A percentile compares a stretch with the other conserved stretches of the same genome.
Conservation (phyloP, 1,140 invertebrate species). For the Microplitis demolitor region DNA sequence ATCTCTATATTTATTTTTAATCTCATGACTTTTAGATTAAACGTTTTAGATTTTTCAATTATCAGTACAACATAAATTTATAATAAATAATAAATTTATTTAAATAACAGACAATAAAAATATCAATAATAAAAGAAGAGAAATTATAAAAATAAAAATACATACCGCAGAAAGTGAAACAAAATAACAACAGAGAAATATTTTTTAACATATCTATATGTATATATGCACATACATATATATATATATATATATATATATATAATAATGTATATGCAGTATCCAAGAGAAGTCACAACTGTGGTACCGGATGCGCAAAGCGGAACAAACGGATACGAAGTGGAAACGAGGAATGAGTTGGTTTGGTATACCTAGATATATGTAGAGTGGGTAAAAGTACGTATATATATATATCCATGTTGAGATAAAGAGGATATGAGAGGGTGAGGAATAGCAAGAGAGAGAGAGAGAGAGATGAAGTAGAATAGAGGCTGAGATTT, state of each 20-base stretch:
- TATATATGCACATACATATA: background rate
- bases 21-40: too few relatives aligned
- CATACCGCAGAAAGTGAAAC: background rate
- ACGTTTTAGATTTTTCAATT: background rate
- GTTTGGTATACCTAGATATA: background rate
- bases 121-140: background rate
- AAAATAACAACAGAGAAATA: background rate
- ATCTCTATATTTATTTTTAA: too few relatives aligned
- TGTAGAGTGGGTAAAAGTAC: background rate
- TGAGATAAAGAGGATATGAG: background rate
- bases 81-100: background rate
- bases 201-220: background rate
- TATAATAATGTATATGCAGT: background rate
- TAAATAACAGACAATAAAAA: background rate
- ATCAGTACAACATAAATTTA: background rate
- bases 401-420: background rate
- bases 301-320: slow-evolving; percentile 14
- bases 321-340: slow-evolving; percentile 13
- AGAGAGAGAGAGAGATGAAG: background rate
- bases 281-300: slow-evolving; percentile 12
- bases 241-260: background rate
- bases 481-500: slow-evolving; percentile 20
- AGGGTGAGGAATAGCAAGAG: background rate
- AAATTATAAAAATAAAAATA: background rate
- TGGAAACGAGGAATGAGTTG: slow-evolving; percentile 10